Evolutionary conservation across 1,140 invertebrate species (phyloP).

Genomic region (Maconellicoccus hirsutus): DNA sequence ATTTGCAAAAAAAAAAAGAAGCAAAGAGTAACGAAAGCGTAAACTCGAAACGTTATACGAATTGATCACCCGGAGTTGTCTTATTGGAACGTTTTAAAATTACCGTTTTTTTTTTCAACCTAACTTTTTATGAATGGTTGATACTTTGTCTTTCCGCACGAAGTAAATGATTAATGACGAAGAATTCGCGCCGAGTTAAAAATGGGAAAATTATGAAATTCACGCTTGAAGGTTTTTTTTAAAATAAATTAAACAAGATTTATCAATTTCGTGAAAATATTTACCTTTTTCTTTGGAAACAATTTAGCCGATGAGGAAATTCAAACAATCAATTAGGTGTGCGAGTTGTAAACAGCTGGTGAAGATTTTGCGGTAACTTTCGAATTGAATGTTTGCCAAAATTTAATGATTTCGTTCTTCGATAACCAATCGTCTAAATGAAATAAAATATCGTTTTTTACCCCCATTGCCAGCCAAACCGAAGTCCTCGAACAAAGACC

Average conservation of each 20-base stretch:
- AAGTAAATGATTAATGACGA: background rate
- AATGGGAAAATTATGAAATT: conserved; percentile 1
- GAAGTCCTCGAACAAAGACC: background rate
- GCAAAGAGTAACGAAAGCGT: background rate
- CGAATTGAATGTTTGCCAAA: too few species aligned
- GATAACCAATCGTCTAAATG: too few species aligned
- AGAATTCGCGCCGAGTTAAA: background rate
- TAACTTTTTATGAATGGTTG: background rate
- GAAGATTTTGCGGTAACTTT: background rate
- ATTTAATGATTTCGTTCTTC: too few species aligned
- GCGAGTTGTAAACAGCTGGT: background rate
- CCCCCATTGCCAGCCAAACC: too few species aligned
- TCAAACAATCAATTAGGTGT: conserved; percentile 6
- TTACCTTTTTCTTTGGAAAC: background rate
- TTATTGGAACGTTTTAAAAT: background rate
- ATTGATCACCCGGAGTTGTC: background rate
- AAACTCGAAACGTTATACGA: background rate
- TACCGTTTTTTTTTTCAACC: background rate
- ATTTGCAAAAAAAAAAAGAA: background rate
- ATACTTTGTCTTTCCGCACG: too few species aligned
- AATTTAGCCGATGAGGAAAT: background rate
- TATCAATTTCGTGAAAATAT: conserved; percentile 9
- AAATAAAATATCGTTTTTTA: too few species aligned
- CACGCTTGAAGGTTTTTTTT: background rate
- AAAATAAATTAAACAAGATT: background rate